phyloP scores from a whole-genome alignment of 2,888 invertebrate genomes.

The Drosophila kambysellisi region DNA sequence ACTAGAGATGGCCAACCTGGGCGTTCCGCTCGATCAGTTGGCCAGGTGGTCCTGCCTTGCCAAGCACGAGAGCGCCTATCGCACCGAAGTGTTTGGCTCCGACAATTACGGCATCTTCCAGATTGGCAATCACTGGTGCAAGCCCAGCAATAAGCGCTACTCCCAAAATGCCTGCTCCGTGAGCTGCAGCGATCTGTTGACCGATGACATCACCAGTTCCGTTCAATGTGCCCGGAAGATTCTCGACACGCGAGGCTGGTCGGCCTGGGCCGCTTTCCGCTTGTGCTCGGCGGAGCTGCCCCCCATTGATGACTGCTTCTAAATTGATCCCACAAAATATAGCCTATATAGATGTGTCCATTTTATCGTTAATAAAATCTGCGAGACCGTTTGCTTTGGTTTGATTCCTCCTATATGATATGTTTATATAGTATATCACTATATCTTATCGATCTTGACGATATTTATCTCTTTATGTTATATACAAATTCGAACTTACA shows the following conservation, averaged over 20 bases:
- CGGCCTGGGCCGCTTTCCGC: neutral
- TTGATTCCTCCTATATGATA: neutral
- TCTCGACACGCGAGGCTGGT: neutral
- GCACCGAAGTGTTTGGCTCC: conserved; percentile 6
- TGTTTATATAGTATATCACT: too few relatives aligned
- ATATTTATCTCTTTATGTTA: too few relatives aligned
- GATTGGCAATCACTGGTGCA: conserved; percentile 13
- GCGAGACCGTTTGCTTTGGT: neutral
- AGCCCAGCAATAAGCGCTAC: conserved; percentile 1
- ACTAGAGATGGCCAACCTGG: conserved; percentile 2
- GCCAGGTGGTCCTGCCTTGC: conserved; percentile 4
- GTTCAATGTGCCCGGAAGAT: conserved; percentile 11
- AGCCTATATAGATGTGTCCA: neutral
- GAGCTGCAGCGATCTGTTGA: conserved; percentile 4
- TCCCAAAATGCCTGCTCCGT: conserved; percentile 2
- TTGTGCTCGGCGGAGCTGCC: neutral
- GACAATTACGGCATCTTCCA: conserved; percentile 12
- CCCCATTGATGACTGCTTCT: conserved; percentile 7
- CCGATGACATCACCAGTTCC: conserved; percentile 2
- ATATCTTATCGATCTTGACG: neutral
- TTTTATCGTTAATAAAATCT: neutral
- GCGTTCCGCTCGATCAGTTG: neutral
- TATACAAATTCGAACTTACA: neutral
- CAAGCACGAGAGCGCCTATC: conserved; percentile 9
- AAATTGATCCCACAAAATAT: neutral